These are phyloP conservation scores for Dermatophagoides farinae DNA, from an alignment of 1,140 invertebrate species.

Conservation along the genomic window DNA sequence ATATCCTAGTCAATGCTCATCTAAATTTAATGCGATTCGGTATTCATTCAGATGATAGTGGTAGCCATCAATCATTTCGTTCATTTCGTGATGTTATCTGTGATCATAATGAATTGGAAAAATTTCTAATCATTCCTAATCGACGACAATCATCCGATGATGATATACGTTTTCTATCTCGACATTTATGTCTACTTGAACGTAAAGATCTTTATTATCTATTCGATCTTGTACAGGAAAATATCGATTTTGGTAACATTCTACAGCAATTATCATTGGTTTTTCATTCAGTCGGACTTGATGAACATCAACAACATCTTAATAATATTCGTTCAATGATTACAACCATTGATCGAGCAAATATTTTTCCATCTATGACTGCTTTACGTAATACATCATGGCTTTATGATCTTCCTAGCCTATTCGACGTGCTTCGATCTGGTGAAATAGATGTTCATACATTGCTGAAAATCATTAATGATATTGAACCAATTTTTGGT, in stretches of 20 bases:
- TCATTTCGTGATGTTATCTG: conserved; percentile 8
- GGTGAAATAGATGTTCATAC: conserved; percentile 9
- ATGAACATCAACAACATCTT: conserved; percentile 2
- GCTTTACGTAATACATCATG: conserved; percentile 10
- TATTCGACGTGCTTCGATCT: not conserved
- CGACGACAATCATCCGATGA: not conserved
- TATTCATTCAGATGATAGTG: not conserved
- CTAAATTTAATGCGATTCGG: conserved; percentile 1
- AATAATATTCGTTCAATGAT: conserved; percentile 12
- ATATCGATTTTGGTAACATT: conserved; percentile 5
- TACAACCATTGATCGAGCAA: conserved; percentile 8
- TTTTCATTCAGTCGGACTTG: not conserved
- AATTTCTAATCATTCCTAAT: not conserved
- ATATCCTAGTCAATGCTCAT: conserved; percentile 11
- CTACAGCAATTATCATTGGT: conserved; percentile 1
- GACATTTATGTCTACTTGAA: conserved; percentile 1
- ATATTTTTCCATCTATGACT: conserved; percentile 3
- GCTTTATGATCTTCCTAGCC: not conserved
- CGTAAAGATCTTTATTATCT: not conserved
- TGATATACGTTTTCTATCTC: not conserved
- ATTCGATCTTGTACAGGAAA: not conserved
- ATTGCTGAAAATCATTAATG: conserved; percentile 10
- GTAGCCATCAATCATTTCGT: not conserved
- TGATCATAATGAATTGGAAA: conserved; percentile 4
- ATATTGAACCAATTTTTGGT: conserved; percentile 12